Evolutionary conservation across 1,140 invertebrate genomes (phyloP), one percentile per base, ranked within the genome.

Genomic region (Asobara japonica): DNA sequence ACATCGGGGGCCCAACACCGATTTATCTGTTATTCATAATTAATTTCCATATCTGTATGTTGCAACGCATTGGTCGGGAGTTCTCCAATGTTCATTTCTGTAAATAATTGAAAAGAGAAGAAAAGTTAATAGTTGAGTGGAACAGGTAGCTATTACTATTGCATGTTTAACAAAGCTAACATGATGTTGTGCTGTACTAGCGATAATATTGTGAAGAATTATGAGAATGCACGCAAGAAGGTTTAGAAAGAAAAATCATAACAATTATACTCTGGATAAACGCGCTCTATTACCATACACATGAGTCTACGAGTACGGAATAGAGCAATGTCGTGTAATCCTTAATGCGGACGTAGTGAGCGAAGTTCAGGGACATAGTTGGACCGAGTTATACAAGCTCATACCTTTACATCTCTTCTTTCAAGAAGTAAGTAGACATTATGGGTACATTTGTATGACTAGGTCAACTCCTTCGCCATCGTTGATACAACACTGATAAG

Each of bases 171-270:
- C 48, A 51, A 20, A 3, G 22, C 48, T 51, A 20, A 51, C 22
- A 51, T 20, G 16, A 51, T 51, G 22, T 20, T 7, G 4, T 4
- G 16, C 22, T 16, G 48, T 5, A 22, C 11, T 51, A 16, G 18
- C 16, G 22, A 20, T 20, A 51, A 51, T 51, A 51, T 51, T 22
- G 20, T 66, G 65, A 66, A 66, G 6, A 66, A 66, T 66, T 66
- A 66, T 16, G 31, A 10, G 13, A 2, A 16, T 13, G 25, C 65
- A 66, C 38, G 65, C 65, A 29, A 66, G 16, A 66, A 41, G 36
- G 22, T 45, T 66, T 66, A 66, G 18, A 20, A 51, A 18, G 48
- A 51, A 51, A 20, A 51, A 51, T 51, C 16, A 3, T 51, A 22
- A 51, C 48, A 3, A 51, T 51, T 51, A 22, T 20, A 51, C n/a